Conservation (phyloP, 2,888 invertebrate species). For the Melikaiella ostensackeni region DNA sequence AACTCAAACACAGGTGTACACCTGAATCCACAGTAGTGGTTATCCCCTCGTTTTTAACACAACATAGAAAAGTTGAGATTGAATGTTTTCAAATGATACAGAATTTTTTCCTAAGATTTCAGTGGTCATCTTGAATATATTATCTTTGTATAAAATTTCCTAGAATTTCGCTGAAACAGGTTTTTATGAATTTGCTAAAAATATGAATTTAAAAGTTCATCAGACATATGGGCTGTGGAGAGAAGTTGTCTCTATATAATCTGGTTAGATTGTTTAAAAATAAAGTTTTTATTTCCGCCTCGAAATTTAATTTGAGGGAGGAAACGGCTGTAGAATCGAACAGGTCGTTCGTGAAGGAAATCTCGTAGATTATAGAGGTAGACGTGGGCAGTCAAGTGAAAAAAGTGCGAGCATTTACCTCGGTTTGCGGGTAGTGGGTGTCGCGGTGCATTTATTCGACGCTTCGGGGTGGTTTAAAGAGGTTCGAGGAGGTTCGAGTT, state of each 20-base stretch:
- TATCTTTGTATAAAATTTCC: too few species aligned
- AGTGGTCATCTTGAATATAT: too few species aligned
- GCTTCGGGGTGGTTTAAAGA: constrained; percentile 35
- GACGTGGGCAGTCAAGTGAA: constrained; percentile 32
- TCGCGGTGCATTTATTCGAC: constrained; percentile 21
- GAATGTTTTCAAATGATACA: too few species aligned
- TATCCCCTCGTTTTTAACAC: too few species aligned
- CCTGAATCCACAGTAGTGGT: too few species aligned
- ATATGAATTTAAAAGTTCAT: neutral
- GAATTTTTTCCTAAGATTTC: too few species aligned
- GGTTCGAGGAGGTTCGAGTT: constrained; percentile 28
- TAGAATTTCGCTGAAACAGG: too few species aligned
- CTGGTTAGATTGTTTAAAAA: neutral
- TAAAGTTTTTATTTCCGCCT: neutral
- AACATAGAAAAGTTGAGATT: too few species aligned
- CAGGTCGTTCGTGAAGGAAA: constrained; percentile 27
- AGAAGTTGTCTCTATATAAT: neutral
- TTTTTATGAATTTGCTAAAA: neutral
- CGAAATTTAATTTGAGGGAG: constrained; percentile 2
- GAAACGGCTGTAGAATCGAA: constrained; percentile 21
- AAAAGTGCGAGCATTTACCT: constrained; percentile 37
- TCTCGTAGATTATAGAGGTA: constrained; percentile 18
- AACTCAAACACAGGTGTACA: too few species aligned
- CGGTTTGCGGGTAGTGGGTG: constrained; percentile 16
- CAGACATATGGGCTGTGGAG: neutral